A percentile compares a stretch with the other conserved stretches of the same genome.
phyloP scores from a whole-genome alignment of 2,888 invertebrate genomes.

The Clunio marinus region DNA sequence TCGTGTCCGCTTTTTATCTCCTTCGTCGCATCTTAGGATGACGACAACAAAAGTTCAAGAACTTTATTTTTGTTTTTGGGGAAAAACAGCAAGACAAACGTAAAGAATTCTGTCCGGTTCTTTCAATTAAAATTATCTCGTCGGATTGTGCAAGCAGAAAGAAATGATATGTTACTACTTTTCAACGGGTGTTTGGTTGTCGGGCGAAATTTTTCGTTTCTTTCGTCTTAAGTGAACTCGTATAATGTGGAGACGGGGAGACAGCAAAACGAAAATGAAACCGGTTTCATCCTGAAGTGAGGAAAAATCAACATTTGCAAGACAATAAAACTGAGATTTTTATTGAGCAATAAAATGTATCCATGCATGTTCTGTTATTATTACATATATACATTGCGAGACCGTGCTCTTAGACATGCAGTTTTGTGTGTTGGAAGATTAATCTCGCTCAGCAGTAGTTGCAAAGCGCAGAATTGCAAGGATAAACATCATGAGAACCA shows the following conservation, averaged over 20 bases:
- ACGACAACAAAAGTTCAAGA: background rate
- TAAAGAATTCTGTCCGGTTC: background rate
- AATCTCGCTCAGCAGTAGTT: no score
- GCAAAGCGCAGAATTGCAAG: no score
- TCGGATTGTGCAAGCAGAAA: no score
- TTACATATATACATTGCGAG: no score
- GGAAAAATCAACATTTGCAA: background rate
- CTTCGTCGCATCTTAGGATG: background rate
- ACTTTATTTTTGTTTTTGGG: background rate
- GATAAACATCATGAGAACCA: no score
- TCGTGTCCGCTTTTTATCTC: background rate
- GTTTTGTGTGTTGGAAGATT: no score
- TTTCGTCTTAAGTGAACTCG: background rate
- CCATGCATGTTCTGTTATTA: constrained; percentile 4
- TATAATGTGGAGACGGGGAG: background rate
- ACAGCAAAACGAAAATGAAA: background rate
- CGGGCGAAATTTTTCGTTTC: background rate
- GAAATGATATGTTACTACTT: constrained; percentile 15
- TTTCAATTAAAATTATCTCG: background rate
- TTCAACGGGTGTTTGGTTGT: constrained; percentile 4
- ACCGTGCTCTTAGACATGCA: no score
- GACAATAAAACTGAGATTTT: constrained; percentile 11
- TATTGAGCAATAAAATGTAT: constrained; percentile 10
- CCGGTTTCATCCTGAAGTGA: background rate
- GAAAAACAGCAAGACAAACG: no score